These are phyloP conservation scores for Mormyrus proboscirostris DNA, from an alignment of 2,797 vertebrate genomes.

Conservation along the genomic window DNA sequence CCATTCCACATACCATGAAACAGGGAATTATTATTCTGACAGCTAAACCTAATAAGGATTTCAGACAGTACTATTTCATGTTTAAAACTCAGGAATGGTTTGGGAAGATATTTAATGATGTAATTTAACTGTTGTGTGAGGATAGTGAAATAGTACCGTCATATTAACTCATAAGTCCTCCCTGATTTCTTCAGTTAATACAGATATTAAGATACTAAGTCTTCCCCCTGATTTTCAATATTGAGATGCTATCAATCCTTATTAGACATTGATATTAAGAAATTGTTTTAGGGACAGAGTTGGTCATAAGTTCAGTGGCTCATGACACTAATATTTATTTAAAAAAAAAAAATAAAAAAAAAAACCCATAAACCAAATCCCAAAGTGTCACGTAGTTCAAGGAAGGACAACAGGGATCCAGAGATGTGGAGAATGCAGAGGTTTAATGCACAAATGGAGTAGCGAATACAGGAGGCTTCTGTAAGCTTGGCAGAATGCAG, in stretches of 20 bases:
- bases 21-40: not conserved
- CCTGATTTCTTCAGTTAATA: not conserved
- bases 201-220: not conserved
- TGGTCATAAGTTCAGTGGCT: not conserved
- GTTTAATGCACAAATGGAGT: no score
- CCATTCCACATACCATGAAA: slow-evolving; percentile 12
- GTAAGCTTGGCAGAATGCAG: no score
- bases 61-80: not conserved
- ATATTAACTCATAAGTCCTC: not conserved
- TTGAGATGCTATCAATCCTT: not conserved
- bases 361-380: no score
- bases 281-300: not conserved
- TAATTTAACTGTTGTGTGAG: not conserved
- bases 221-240: not conserved
- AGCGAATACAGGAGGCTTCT: no score
- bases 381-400: no score
- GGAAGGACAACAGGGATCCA: no score
- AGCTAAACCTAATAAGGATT: not conserved
- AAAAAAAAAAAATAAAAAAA: no score
- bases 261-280: slow-evolving; percentile 1
- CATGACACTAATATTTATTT: not conserved
- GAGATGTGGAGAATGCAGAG: no score
- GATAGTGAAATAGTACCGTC: not conserved
- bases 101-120: not conserved
- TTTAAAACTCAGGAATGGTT: not conserved